phyloP scores from a whole-genome alignment of 2,888 invertebrate species.

The Apamea crenata region DNA sequence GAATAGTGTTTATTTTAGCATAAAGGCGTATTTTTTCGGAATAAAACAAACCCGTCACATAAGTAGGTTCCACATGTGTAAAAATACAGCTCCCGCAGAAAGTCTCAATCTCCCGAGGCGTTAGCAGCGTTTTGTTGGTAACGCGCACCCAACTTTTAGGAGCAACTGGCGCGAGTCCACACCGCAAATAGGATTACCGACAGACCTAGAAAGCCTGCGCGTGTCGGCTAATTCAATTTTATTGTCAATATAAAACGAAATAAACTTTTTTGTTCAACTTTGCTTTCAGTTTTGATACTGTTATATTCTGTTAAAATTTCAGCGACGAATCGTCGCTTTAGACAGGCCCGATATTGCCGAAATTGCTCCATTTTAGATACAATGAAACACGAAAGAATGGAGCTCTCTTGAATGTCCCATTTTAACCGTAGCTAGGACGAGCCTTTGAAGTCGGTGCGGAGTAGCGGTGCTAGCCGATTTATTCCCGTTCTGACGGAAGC shows the following conservation, averaged over 20 bases:
- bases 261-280: conserved; percentile 68
- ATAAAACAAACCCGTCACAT: conserved; percentile 41
- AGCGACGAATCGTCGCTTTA: conserved; percentile 44
- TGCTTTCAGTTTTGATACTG: conserved; percentile 63
- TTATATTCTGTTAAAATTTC: conserved; percentile 65
- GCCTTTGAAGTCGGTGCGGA: conserved; percentile 77
- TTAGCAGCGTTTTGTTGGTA: conserved; percentile 77
- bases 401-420: conserved; percentile 75
- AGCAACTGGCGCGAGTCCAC: conserved; percentile 79
- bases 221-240: conserved; percentile 83
- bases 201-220: conserved; percentile 81
- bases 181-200: conserved; percentile 87
- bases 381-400: conserved; percentile 63
- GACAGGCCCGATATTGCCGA: conserved; percentile 48
- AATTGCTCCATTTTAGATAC: conserved; percentile 60
- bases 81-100: conserved; percentile 64
- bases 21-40: background rate
- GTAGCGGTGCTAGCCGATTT: conserved; percentile 76
- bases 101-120: conserved; percentile 74
- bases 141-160: conserved; percentile 80
- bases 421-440: conserved; percentile 73
- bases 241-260: conserved; percentile 79
- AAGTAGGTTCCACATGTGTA: conserved; percentile 48
- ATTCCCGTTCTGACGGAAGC: conserved; percentile 78
- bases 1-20: background rate